Evolutionary conservation across 2,797 vertebrate species (phyloP).

Genomic region (Helicolenus hilgendorfi): DNA sequence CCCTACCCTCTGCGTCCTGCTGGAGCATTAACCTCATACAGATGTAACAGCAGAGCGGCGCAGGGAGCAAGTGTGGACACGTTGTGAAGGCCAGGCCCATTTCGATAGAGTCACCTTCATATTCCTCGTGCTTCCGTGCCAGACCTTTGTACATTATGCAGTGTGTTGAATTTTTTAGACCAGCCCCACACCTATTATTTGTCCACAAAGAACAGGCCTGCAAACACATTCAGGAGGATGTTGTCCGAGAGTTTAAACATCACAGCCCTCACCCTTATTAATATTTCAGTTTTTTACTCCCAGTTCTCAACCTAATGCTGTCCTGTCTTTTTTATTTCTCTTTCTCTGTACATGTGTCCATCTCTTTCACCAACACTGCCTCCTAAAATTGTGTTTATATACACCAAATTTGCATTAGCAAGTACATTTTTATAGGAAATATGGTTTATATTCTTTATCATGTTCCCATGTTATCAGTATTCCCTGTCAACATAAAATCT

Average conservation of each 20-base stretch:
- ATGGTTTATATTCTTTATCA: not conserved
- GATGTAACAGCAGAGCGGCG: slow-evolving; percentile 28
- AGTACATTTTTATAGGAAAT: not conserved
- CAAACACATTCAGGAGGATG: slow-evolving; percentile 69
- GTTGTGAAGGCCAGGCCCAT: slow-evolving; percentile 32
- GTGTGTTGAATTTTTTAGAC: slow-evolving; percentile 74
- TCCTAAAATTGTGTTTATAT: not conserved
- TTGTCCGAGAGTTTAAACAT: slow-evolving; percentile 81
- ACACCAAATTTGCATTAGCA: not conserved
- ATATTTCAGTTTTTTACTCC: slow-evolving; percentile 70
- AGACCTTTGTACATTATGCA: slow-evolving; percentile 77
- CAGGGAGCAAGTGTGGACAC: slow-evolving; percentile 32
- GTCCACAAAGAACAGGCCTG: slow-evolving; percentile 65
- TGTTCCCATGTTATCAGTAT: not conserved
- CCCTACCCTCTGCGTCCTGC: slow-evolving; percentile 21
- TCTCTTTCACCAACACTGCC: not conserved
- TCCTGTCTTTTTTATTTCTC: not conserved
- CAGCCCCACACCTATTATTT: slow-evolving; percentile 70
- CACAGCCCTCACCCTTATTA: slow-evolving; percentile 66
- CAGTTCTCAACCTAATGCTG: slow-evolving; percentile 20
- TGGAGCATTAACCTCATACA: slow-evolving; percentile 36
- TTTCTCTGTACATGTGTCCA: slow-evolving; percentile 4
- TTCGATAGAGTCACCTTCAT: slow-evolving; percentile 48
- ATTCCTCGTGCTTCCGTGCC: slow-evolving; percentile 43
- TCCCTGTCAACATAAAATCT: not conserved